Base-by-base conservation (phyloP, 2,888 invertebrate genomes). In the Argynnis bischoffii region DNA sequence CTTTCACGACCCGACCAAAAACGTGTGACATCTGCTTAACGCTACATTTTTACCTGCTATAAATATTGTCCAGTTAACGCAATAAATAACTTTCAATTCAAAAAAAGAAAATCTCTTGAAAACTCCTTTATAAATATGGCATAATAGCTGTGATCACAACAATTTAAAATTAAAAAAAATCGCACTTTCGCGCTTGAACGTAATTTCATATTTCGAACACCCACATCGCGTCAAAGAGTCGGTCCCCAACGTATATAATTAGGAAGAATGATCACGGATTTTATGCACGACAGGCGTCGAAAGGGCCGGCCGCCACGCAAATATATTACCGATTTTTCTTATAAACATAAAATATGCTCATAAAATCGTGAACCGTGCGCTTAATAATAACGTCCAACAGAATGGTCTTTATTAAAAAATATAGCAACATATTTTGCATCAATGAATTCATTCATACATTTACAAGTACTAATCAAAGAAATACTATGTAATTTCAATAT, bases 201-300 rank as follows among this genome's bases (percentile, higher is more conserved):
- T 89, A 89, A 90, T 90, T 90, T 89, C 83, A 85, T 84, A 88
- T 88, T 88, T 88, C 83, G 92, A 91, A 92, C 92, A 92, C 92
- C 92, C 92, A 92, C 92, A 88, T 82, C 82, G 92, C 77, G 76
- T 83, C 82, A 82, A 84, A 83, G 85, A 85, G 64, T 64, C 64
- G 50, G 66, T 66, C 66, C 64, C 86, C 83, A 82, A 81, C 77
- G 88, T 86, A 81, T 91, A 90, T 90, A 91, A 92, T 91, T 91
- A 91, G 89, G 86, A 86, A 87, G 85, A 88, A 87, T 84, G 90
- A 89, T 88, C 89, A 82, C 81, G 81, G 85, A 87, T 78, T 89
- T 89, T 87, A 87, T 85, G 84, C 88, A 80, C 86, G 90, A 90
- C 90, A 90, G 85, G 90, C 91, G 91, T 89, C 89, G 89, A 91